Evolutionary conservation across 2,797 vertebrate genomes (phyloP), one percentile per base, ranked within the genome.

Genomic region (Acomys russatus): DNA sequence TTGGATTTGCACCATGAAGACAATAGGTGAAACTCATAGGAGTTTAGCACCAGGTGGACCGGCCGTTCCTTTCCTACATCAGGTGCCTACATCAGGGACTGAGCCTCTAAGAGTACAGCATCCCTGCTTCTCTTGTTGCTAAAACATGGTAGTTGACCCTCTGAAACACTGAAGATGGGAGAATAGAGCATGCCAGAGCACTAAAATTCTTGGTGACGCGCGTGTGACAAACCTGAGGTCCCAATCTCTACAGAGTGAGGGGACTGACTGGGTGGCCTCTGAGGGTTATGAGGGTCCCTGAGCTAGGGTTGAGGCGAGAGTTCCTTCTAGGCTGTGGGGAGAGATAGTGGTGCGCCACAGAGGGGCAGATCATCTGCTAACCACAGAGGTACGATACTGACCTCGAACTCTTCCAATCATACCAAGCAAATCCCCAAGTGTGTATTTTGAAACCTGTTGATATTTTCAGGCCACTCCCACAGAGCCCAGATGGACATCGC

Each of bases 341-440:
- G 44, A 44, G 76, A 64, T 22, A 12, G 8, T 14, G 9, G 28
- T 63, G 4, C 35, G 51, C 30, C 14, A 17, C 17, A 15, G 30
- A 30, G 83, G 71, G 17, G 10, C 71, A 49, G 30, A 59, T 14
- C 59, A 28, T 22, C 5, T 33, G 15, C 44, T 8, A 22, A 35
- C 35, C 63, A 77, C 44, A 68, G 33, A 3, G 22, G 3, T 49
- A 82, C n/a, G n/a, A 4, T n/a, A 25, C n/a, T 84, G 22, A 84
- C n/a, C 18, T 33, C 64, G 56, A 23, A n/a, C 70, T 89, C 89
- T 61, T 95, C 49, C 85, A 80, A 84, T 86, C 83, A 59, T 9
- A n/a, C 9, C 8, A 38, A 91, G 54, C 44, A 56, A 38, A 85
- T 56, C 59, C 83, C 20, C 17, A n/a, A 51, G 83, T n/a, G 54